Evolutionary conservation across 2,113 vertebrate species (phyloP).

Genomic region (Myotis davidii): DNA sequence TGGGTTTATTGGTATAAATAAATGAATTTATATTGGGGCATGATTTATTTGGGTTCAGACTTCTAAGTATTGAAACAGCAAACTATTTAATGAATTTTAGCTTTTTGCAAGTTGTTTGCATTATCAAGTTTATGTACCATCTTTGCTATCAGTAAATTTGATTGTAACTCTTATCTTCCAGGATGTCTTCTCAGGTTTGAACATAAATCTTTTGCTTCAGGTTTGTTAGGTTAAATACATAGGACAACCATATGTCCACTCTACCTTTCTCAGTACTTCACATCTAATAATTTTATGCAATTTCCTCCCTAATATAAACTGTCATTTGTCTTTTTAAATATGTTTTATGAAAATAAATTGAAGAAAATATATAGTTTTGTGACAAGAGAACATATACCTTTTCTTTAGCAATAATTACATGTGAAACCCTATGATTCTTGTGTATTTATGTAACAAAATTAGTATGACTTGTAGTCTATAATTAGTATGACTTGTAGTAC

Average conservation of each 20-base stretch:
- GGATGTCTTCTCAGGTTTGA: background rate
- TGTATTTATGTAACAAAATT: background rate
- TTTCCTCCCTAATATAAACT: conserved; percentile 36
- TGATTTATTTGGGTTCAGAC: background rate
- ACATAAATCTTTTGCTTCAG: background rate
- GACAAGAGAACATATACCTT: background rate
- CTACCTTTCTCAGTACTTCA: background rate
- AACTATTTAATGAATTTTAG: background rate
- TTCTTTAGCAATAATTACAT: conserved; percentile 27
- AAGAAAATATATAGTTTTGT: background rate
- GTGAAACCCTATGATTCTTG: conserved; percentile 29
- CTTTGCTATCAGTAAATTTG: conserved; percentile 31
- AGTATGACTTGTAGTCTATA: background rate
- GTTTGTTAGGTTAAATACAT: background rate
- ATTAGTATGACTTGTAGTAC: background rate
- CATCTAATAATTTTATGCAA: conserved; percentile 29
- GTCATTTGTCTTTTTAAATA: conserved; percentile 47
- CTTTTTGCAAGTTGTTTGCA: background rate
- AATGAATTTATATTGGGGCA: background rate
- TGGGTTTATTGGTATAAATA: background rate
- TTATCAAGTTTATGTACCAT: background rate
- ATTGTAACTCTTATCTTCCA: background rate
- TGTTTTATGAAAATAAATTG: conserved; percentile 42
- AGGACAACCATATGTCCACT: background rate
- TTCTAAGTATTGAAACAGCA: background rate